Evolutionary conservation across 2,113 vertebrate species (phyloP).

Genomic region (Rafetus swinhoei): DNA sequence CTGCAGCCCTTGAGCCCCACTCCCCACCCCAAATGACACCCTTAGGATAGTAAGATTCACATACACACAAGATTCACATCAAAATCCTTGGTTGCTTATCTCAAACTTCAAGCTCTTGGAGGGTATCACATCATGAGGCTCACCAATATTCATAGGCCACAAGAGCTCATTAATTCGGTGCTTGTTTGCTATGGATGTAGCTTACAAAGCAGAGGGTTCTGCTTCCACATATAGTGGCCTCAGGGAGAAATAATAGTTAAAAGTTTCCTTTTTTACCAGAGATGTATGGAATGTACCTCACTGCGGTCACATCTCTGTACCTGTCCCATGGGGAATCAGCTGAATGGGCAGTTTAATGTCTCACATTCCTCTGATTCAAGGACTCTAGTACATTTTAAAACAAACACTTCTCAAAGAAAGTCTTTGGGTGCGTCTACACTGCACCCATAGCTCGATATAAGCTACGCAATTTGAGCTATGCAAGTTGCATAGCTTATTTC

Average conservation of each 20-base stretch:
- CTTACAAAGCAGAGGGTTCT: not conserved
- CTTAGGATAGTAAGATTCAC: not conserved
- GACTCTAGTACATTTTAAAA: not conserved
- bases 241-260: not conserved
- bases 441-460: no score
- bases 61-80: fast-evolving
- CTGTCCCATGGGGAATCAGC: not conserved
- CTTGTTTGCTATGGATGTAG: not conserved
- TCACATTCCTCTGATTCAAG: not conserved
- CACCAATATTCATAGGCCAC: not conserved
- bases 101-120: not conserved
- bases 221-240: not conserved
- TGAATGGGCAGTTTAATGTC: not conserved
- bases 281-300: fast-evolving
- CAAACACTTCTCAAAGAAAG: not conserved
- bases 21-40: no score
- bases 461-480: no score
- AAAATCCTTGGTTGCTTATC: not conserved
- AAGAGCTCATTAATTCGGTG: not conserved
- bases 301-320: not conserved
- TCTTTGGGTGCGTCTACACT: not conserved
- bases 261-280: not conserved
- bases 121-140: not conserved
- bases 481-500: no score
- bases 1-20: no score